phyloP scores from a whole-genome alignment of 1,140 invertebrate species.

The Plutomurus gul region DNA sequence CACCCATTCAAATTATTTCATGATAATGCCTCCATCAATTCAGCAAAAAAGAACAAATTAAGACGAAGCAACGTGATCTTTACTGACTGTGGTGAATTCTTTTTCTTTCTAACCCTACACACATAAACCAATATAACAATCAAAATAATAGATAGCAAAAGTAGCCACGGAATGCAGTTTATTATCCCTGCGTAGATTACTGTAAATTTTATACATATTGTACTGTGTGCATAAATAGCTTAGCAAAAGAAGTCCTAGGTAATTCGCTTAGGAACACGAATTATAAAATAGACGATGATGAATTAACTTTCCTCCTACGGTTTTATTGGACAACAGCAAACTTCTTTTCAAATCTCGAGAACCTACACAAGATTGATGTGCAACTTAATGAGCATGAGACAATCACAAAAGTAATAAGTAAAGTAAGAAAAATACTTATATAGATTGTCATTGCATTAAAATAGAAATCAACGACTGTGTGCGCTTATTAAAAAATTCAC shows the following conservation, averaged over 20 bases:
- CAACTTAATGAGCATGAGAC: neutral
- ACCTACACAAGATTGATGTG: neutral
- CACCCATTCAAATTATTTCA: slow-evolving; percentile 32
- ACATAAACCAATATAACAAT: neutral
- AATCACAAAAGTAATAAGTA: neutral
- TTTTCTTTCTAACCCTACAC: neutral
- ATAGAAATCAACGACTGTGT: no score
- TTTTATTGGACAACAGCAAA: neutral
- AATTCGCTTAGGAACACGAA: neutral
- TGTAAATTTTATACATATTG: no score
- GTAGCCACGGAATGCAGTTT: neutral
- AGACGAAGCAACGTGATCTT: slow-evolving; percentile 19
- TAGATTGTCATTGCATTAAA: neutral
- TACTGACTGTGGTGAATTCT: neutral
- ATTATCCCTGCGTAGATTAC: neutral
- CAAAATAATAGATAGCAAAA: neutral
- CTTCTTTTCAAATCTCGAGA: neutral
- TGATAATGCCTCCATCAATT: slow-evolving; percentile 41
- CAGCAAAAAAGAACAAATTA: slow-evolving; percentile 36
- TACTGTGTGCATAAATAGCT: no score
- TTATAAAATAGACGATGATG: neutral
- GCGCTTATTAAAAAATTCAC: no score
- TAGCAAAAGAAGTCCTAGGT: neutral
- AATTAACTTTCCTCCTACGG: neutral
- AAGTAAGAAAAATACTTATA: neutral